These are phyloP conservation scores for Apogon talboti DNA, from an alignment of 2,797 vertebrate species.

Conservation along the genomic window DNA sequence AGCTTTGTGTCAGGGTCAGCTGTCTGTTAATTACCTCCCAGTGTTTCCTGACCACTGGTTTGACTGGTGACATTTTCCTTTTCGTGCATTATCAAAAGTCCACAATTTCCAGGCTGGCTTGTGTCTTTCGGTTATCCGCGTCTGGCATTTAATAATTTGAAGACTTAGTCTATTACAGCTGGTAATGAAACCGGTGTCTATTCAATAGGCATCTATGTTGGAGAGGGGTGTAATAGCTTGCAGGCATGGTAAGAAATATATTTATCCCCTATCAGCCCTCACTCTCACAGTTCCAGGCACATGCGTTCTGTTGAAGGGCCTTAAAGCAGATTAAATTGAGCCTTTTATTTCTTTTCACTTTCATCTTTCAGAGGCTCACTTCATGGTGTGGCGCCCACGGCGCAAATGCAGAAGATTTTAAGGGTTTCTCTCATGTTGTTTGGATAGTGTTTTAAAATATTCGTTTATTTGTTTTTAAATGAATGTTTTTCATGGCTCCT, in stretches of 20 bases:
- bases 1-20: not conserved
- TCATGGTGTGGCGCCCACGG: constrained; percentile 85
- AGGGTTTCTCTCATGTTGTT: constrained; percentile 81
- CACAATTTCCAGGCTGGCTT: constrained; percentile 83
- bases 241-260: constrained; percentile 91
- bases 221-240: constrained; percentile 92
- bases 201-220: constrained; percentile 91
- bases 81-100: constrained; percentile 72
- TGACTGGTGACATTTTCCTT: constrained; percentile 15
- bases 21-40: constrained; percentile 1
- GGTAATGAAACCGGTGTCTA: constrained; percentile 92
- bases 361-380: constrained; percentile 94
- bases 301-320: constrained; percentile 92
- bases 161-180: constrained; percentile 91
- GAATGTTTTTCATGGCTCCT: constrained; percentile 56
- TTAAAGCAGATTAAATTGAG: constrained; percentile 98
- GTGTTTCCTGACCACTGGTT: constrained; percentile 30
- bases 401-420: constrained; percentile 87
- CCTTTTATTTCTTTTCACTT: constrained; percentile 96
- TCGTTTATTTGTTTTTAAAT: constrained; percentile 71
- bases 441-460: constrained; percentile 77
- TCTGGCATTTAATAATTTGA: constrained; percentile 91
- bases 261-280: constrained; percentile 95
- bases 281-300: constrained; percentile 90
- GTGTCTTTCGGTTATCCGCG: constrained; percentile 86